A percentile compares a stretch with the other conserved stretches of the same genome.
Conservation (phyloP, 1,140 invertebrate genomes). For the Papilio dardanus region DNA sequence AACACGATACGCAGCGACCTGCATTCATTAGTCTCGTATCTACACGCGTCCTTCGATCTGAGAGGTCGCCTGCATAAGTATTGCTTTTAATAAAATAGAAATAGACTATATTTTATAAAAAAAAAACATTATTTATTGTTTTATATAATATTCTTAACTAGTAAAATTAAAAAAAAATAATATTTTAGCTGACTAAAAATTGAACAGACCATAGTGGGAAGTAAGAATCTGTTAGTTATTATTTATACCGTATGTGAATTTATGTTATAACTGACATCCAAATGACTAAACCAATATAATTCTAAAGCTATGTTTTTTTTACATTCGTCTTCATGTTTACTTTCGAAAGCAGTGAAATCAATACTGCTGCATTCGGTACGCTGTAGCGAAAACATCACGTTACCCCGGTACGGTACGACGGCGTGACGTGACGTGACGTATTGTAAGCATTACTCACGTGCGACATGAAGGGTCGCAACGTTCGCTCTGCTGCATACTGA, state of each 20-base stretch:
- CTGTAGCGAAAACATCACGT: not conserved
- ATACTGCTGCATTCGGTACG: not conserved
- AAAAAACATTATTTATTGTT: no score
- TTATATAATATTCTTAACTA: no score
- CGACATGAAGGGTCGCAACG: not conserved
- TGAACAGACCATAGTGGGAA: no score
- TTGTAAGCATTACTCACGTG: conserved; percentile 4
- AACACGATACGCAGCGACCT: not conserved
- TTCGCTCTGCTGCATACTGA: not conserved
- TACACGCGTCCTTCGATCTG: not conserved
- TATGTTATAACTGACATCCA: not conserved
- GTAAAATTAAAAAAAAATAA: no score
- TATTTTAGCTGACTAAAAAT: no score
- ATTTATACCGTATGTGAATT: not conserved
- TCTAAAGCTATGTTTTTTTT: no score
- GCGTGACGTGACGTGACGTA: conserved; percentile 11
- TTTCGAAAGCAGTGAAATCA: not conserved
- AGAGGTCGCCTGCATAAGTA: not conserved
- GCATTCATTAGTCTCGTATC: not conserved
- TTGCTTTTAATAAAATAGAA: not conserved
- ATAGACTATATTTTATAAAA: no score
- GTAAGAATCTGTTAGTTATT: not conserved
- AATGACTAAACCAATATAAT: not conserved
- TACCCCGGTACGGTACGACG: not conserved
- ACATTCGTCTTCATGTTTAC: not conserved